Evolutionary conservation across 2,888 invertebrate genomes (phyloP).

Genomic region (Automeris io): DNA sequence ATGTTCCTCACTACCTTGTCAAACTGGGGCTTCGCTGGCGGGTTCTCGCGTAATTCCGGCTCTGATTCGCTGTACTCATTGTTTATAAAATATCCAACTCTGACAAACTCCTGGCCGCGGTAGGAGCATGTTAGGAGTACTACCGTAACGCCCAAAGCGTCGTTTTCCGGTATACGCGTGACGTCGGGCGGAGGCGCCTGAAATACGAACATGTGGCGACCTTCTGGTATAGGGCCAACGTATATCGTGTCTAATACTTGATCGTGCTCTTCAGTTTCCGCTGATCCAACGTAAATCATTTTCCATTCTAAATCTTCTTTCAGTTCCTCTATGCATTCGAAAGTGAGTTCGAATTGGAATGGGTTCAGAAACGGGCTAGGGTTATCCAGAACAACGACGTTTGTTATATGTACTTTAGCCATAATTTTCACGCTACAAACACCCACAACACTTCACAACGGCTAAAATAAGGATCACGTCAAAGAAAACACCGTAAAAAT

Average conservation of each 20-base stretch:
- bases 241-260: conserved; percentile 98
- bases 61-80: conserved; percentile 96
- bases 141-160: conserved; percentile 98
- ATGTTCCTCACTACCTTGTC: conserved; percentile 94
- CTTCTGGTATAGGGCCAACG: conserved; percentile 98
- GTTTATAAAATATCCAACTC: conserved; percentile 99
- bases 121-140: conserved; percentile 97
- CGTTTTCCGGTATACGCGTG: conserved; percentile 94
- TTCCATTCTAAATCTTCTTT: conserved; percentile 99
- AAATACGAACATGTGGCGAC: conserved; percentile 86
- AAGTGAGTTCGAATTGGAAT: conserved; percentile 98
- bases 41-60: conserved; percentile 94
- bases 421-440: conserved; percentile 60
- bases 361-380: conserved; percentile 96
- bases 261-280: conserved; percentile 97
- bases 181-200: conserved; percentile 98
- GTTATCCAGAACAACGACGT: conserved; percentile 97
- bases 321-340: conserved; percentile 98
- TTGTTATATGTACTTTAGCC: conserved; percentile 98
- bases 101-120: conserved; percentile 93
- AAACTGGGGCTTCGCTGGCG: conserved; percentile 93
- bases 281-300: conserved; percentile 99
- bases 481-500: conserved; percentile 30
- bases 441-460: background rate
- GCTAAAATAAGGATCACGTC: background rate